Evolutionary conservation across 2,797 vertebrate genomes (phyloP).

Genomic region (Salmo trutta): DNA sequence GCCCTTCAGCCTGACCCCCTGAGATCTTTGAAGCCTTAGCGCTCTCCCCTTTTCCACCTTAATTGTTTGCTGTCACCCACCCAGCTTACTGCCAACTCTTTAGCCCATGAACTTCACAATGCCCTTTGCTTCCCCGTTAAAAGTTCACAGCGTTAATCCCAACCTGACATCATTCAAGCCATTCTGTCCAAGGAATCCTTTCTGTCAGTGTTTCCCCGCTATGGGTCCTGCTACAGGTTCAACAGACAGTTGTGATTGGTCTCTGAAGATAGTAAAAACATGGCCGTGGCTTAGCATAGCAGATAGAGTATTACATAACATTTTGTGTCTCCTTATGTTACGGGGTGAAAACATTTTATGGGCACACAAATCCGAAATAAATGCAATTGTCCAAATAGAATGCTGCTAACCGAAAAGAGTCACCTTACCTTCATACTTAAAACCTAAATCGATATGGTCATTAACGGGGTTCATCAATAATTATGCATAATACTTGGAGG

Average conservation of each 20-base stretch:
- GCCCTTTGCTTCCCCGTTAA: neutral
- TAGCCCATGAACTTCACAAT: neutral
- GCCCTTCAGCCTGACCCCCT: neutral
- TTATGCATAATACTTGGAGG: no score
- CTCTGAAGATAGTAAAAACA: neutral
- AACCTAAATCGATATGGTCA: no score
- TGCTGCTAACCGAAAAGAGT: no score
- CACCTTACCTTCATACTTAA: no score
- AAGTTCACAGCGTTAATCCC: constrained; percentile 1
- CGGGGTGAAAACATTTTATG: no score
- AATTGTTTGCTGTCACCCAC: neutral
- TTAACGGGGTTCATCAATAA: no score
- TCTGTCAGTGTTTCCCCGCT: neutral
- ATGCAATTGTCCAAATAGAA: neutral
- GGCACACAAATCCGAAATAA: neutral
- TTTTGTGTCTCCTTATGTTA: no score
- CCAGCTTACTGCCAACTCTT: neutral
- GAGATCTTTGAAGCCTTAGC: neutral
- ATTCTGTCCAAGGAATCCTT: constrained; percentile 1
- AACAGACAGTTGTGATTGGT: neutral
- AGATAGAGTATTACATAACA: neutral
- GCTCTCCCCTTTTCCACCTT: neutral
- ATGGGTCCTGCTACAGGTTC: neutral
- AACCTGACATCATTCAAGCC: constrained; percentile 5
- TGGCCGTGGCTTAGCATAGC: constrained; percentile 1